phyloP scores from a whole-genome alignment of 2,888 invertebrate genomes.

The Galerucella pusilla region DNA sequence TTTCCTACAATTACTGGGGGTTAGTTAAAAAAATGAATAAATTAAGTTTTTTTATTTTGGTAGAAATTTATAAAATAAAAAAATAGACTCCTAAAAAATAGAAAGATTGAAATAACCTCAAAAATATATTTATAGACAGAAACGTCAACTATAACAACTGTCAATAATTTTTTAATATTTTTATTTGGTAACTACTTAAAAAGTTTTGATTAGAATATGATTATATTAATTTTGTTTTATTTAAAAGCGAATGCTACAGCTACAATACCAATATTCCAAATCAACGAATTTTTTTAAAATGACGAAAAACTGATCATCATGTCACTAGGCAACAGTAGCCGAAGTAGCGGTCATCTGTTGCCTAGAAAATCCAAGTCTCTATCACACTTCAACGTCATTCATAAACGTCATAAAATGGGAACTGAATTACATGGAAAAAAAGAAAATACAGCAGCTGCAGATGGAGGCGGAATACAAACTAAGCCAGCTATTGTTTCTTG shows the following conservation, averaged over 20 bases:
- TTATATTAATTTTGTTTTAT: neutral
- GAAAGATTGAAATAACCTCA: no score
- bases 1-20: no score
- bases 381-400: conserved; percentile 48
- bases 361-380: conserved; percentile 47
- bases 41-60: no score
- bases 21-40: no score
- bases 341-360: conserved; percentile 40
- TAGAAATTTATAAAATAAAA: no score
- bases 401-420: conserved; percentile 48
- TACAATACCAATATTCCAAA: neutral
- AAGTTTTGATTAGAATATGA: no score
- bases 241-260: neutral
- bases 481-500: conserved; percentile 8
- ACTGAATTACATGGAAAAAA: conserved; percentile 29
- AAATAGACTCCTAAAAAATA: no score
- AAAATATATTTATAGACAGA: no score
- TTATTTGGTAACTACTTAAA: no score
- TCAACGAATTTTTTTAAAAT: neutral
- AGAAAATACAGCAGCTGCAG: conserved; percentile 19
- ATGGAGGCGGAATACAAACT: conserved; percentile 20
- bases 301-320: conserved; percentile 10
- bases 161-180: no score
- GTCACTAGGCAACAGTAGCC: conserved; percentile 47
- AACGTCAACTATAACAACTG: no score